A percentile compares a stretch with the other conserved stretches of the same genome.
These are phyloP conservation scores for Platichthys stellatus DNA, from an alignment of 2,113 vertebrate genomes.

Conservation along the genomic window DNA sequence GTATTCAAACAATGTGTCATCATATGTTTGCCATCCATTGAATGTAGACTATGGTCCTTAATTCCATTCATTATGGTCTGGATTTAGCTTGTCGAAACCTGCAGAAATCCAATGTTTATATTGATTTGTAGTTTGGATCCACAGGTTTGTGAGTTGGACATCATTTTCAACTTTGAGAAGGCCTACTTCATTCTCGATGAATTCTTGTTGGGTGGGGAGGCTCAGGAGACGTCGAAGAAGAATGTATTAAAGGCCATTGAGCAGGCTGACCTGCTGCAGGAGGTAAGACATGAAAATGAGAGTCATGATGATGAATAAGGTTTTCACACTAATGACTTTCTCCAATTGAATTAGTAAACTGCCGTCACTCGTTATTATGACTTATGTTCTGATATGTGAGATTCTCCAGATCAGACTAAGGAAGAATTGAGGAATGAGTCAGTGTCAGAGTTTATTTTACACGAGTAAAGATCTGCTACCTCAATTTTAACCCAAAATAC, in stretches of 20 bases:
- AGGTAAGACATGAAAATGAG: constrained; percentile 84
- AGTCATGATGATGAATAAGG: neutral
- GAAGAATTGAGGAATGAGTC: neutral
- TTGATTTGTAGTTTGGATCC: neutral
- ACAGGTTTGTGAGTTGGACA: constrained; percentile 88
- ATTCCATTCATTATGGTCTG: no score
- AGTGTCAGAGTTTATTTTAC: neutral
- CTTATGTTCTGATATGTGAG: no score
- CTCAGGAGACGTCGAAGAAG: constrained; percentile 99
- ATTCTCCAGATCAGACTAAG: neutral
- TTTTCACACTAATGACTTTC: neutral
- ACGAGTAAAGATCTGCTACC: neutral
- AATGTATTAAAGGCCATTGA: constrained; percentile 88
- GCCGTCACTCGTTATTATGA: neutral
- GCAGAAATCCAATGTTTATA: neutral
- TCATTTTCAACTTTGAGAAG: constrained; percentile 87
- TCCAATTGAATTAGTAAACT: neutral
- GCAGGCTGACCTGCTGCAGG: constrained; percentile 96
- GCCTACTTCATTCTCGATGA: constrained; percentile 94
- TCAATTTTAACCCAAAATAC: neutral
- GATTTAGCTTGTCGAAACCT: no score
- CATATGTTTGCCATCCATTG: neutral
- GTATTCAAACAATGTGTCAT: neutral
- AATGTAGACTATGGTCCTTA: no score
- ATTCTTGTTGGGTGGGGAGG: constrained; percentile 96